These are phyloP conservation scores for Lithobates pipiens DNA, from an alignment of 2,797 vertebrate species.

Conservation along the genomic window DNA sequence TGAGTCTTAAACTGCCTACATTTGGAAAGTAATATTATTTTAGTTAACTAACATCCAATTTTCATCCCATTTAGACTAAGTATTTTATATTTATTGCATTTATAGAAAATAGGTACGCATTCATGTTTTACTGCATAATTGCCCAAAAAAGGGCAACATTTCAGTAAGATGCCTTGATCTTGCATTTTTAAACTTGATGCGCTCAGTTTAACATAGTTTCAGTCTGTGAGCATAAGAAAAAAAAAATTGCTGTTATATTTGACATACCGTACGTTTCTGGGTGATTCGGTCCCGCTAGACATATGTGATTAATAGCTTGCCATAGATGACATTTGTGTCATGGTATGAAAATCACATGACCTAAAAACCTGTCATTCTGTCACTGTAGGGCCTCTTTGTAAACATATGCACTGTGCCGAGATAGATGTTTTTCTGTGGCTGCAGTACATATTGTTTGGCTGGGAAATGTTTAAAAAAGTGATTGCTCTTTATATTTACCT, in stretches of 20 bases:
- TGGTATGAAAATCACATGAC: neutral
- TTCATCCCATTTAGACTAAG: no score
- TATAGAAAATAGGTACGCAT: no score
- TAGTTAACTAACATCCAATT: no score
- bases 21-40: no score
- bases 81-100: no score
- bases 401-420: constrained; percentile 7
- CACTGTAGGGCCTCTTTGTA: constrained; percentile 20
- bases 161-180: neutral
- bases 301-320: constrained; percentile 32
- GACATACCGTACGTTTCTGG: neutral
- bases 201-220: neutral
- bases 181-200: neutral
- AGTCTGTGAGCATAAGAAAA: neutral
- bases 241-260: constrained; percentile 7
- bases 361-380: constrained; percentile 12
- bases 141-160: no score
- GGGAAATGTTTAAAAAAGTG: neutral
- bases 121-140: neutral
- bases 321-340: constrained; percentile 21
- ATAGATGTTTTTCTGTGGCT: neutral
- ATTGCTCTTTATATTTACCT: constrained; percentile 71
- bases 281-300: neutral
- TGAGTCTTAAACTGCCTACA: no score
- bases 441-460: neutral